Percentiles rank a stretch among this genome's conserved stretches.
phyloP scores from a whole-genome alignment of 2,888 invertebrate species.

The Diarsia brunnea region DNA sequence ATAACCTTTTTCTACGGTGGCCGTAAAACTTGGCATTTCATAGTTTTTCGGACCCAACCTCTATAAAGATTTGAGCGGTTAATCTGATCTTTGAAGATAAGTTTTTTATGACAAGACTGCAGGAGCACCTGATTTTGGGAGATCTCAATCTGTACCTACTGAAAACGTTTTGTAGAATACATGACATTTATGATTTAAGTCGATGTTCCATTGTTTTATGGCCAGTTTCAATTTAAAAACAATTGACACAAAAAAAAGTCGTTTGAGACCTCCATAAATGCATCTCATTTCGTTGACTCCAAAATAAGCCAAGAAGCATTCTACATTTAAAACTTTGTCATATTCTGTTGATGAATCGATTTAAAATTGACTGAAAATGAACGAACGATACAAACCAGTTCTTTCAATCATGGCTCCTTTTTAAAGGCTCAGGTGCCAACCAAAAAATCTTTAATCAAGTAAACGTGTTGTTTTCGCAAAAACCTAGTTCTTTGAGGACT shows the following conservation, averaged over 20 bases:
- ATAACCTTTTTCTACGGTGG: conserved; percentile 68
- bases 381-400: conserved; percentile 33
- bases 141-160: conserved; percentile 5
- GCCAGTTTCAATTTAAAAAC: not conserved
- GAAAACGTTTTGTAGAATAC: conserved; percentile 12
- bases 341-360: conserved; percentile 35
- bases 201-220: conserved; percentile 6
- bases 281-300: not conserved
- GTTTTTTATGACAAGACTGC: conserved; percentile 36
- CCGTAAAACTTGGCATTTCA: conserved; percentile 70
- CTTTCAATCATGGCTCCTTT: conserved; percentile 50
- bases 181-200: not conserved
- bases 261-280: no score
- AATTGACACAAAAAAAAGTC: not conserved
- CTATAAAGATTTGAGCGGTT: conserved; percentile 59
- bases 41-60: conserved; percentile 71
- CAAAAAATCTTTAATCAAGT: conserved; percentile 31
- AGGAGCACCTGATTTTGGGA: conserved; percentile 24
- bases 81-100: conserved; percentile 61
- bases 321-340: conserved; percentile 6
- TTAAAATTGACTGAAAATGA: conserved; percentile 45
- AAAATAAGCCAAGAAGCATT: not conserved
- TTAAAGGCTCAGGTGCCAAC: conserved; percentile 14
- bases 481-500: conserved; percentile 36
- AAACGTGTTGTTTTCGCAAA: conserved; percentile 34